phyloP scores from a whole-genome alignment of 2,888 invertebrate genomes.

The Acanthosepion esculentum region DNA sequence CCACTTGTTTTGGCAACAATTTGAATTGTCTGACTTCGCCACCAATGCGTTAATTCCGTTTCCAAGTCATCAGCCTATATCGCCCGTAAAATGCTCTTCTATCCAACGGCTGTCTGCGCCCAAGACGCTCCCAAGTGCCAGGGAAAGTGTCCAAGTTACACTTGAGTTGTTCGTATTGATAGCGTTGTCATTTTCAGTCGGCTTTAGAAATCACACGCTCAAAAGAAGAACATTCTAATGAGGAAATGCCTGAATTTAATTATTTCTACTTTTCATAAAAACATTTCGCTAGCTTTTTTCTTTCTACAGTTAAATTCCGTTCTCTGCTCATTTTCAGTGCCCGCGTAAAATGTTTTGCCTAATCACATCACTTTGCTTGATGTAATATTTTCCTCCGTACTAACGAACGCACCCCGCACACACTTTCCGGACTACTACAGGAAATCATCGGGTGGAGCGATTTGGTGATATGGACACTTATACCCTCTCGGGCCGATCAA shows the following conservation, averaged over 20 bases:
- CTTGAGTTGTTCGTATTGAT: background rate
- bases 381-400: too few relatives aligned
- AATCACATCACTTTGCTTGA: too few relatives aligned
- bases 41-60: background rate
- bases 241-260: background rate
- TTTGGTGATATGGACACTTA: too few relatives aligned
- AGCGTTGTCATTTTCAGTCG: background rate
- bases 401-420: too few relatives aligned
- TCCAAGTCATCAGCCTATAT: background rate
- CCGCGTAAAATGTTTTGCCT: too few relatives aligned
- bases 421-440: too few relatives aligned
- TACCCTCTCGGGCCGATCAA: too few relatives aligned
- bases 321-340: too few relatives aligned
- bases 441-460: too few relatives aligned
- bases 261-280: background rate
- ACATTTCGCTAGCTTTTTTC: too few relatives aligned
- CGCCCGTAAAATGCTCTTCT: background rate
- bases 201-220: background rate
- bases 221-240: background rate
- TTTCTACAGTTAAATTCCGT: too few relatives aligned
- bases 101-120: background rate
- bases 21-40: background rate
- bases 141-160: constrained; percentile 14
- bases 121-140: background rate
- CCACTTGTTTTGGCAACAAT: background rate